Percentiles rank a stretch among this genome's conserved stretches.
These are phyloP conservation scores for Synchiropus splendidus DNA, from an alignment of 2,113 vertebrate species.

Conservation along the genomic window DNA sequence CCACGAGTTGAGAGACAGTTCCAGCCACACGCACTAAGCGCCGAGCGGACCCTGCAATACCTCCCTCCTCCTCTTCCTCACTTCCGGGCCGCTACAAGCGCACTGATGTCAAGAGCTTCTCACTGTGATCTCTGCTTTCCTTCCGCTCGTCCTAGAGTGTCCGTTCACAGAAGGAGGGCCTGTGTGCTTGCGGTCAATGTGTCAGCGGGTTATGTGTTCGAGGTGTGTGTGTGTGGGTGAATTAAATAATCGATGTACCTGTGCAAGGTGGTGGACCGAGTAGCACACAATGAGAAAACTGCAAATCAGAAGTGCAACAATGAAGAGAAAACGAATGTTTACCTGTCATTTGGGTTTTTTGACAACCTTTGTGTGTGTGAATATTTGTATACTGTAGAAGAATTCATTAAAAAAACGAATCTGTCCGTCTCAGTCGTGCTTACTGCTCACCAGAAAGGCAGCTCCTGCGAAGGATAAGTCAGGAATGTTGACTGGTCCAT, in stretches of 20 bases:
- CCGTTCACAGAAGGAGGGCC: background rate
- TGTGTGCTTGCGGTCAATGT: slow-evolving; percentile 2
- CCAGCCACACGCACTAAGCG: slow-evolving; percentile 11
- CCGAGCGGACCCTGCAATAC: slow-evolving; percentile 40
- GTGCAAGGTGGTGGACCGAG: slow-evolving; percentile 11
- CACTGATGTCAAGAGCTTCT: slow-evolving; percentile 75
- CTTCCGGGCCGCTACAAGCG: slow-evolving; percentile 63
- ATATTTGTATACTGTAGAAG: slow-evolving; percentile 84
- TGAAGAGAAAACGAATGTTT: slow-evolving; percentile 54
- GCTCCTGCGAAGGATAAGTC: too few relatives aligned
- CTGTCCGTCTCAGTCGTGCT: too few relatives aligned
- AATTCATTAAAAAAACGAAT: slow-evolving; percentile 72
- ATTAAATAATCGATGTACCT: background rate
- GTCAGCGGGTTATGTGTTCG: background rate
- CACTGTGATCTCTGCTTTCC: slow-evolving; percentile 82
- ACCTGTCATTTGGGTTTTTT: slow-evolving; percentile 49
- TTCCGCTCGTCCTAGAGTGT: slow-evolving; percentile 59
- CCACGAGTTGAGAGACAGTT: too few relatives aligned
- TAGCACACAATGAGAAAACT: slow-evolving; percentile 39
- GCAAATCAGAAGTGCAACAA: slow-evolving; percentile 14
- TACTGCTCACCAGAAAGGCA: too few relatives aligned
- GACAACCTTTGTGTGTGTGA: slow-evolving; percentile 73
- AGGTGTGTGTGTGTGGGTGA: slow-evolving; percentile 2
- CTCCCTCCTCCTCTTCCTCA: slow-evolving; percentile 14
- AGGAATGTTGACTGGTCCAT: too few relatives aligned